A percentile compares a stretch with the other conserved stretches of the same genome.
Evolutionary conservation across 1,140 invertebrate genomes (phyloP).

Genomic region (Calephelis virginiensis): DNA sequence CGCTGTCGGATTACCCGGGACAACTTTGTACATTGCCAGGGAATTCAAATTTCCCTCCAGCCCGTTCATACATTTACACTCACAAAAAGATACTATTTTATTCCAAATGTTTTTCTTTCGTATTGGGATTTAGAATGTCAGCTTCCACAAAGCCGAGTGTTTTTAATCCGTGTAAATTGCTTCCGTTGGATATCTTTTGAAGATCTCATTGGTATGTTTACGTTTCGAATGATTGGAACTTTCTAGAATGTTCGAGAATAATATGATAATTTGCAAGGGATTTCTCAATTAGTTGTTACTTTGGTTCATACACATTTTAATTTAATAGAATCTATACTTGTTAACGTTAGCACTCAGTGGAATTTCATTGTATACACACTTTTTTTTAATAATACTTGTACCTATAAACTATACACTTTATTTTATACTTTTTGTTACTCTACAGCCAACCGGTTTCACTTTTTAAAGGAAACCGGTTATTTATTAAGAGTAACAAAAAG

Average conservation of each 20-base stretch:
- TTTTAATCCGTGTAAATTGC: slow-evolving; percentile 22
- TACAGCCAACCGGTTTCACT: too few species aligned
- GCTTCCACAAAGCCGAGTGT: slow-evolving; percentile 22
- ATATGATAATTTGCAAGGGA: too few species aligned
- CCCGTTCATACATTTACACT: slow-evolving; percentile 18
- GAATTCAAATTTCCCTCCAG: slow-evolving; percentile 25
- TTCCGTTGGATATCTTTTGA: slow-evolving; percentile 15
- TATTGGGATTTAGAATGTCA: slow-evolving; percentile 21
- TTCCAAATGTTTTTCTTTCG: slow-evolving; percentile 2
- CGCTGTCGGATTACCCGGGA: slow-evolving; percentile 29
- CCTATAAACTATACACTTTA: too few species aligned
- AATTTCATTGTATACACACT: too few species aligned
- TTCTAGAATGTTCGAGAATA: slow-evolving; percentile 1
- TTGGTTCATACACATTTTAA: too few species aligned
- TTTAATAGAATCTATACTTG: too few species aligned
- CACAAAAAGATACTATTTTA: slow-evolving; percentile 16
- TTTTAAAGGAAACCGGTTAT: too few species aligned
- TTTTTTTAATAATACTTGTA: too few species aligned
- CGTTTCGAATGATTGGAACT: slow-evolving; percentile 16
- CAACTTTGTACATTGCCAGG: slow-evolving; percentile 3
- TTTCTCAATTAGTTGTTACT: too few species aligned
- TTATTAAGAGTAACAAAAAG: too few species aligned
- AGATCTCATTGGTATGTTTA: slow-evolving; percentile 17
- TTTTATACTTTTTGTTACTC: too few species aligned
- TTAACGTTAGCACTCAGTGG: too few species aligned